A percentile compares a stretch with the other conserved stretches of the same genome.
phyloP scores from a whole-genome alignment of 2,113 vertebrate genomes.

The Apodemus speciosus region DNA sequence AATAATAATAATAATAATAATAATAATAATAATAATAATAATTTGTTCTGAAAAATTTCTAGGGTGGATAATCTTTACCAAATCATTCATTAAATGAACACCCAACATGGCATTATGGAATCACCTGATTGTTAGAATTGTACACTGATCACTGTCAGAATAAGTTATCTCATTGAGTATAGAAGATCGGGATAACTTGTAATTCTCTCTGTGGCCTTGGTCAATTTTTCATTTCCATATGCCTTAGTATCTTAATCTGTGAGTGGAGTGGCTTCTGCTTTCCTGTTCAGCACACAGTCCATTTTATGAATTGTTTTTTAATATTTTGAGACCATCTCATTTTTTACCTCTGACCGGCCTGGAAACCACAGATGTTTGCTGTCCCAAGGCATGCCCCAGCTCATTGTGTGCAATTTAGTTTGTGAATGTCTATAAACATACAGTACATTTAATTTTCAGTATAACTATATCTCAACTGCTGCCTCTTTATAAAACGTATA shows the following conservation, averaged over 20 bases:
- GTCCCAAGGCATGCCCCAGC: not conserved
- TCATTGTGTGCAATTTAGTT: not conserved
- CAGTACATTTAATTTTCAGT: not conserved
- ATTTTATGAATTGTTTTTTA: not conserved
- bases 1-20: too few species aligned
- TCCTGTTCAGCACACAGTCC: conserved; percentile 1
- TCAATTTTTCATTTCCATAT: conserved; percentile 51
- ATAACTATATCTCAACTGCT: not conserved
- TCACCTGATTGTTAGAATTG: conserved; percentile 18
- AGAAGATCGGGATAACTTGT: conserved; percentile 42
- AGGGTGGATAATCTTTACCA: not conserved
- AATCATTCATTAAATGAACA: conserved; percentile 25
- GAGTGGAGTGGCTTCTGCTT: conserved; percentile 36
- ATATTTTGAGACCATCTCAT: not conserved
- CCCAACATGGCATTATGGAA: not conserved
- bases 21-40: not conserved
- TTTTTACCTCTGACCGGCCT: not conserved
- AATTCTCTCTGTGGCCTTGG: not conserved
- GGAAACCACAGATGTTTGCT: not conserved
- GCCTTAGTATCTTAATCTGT: conserved; percentile 40
- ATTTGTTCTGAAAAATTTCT: conserved; percentile 46
- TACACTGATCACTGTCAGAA: not conserved
- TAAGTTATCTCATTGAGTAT: conserved; percentile 47
- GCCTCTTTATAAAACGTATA: not conserved
- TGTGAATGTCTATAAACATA: not conserved